Base-by-base conservation (phyloP, 1,140 invertebrate genomes). In the Penaeus japonicus region DNA sequence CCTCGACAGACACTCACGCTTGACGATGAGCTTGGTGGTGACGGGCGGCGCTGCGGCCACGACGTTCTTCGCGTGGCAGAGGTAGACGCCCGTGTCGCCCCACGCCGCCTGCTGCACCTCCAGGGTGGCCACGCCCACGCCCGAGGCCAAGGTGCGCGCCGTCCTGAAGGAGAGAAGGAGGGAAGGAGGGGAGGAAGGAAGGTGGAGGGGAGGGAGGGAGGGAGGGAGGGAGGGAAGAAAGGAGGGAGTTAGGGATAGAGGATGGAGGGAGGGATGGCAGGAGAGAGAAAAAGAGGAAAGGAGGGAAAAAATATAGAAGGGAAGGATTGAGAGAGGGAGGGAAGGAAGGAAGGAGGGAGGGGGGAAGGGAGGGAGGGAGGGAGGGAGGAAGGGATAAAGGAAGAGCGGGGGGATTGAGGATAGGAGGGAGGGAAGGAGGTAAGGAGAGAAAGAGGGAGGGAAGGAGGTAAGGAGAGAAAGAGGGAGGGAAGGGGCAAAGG, bases 41-140 rank as follows among this genome's bases (percentile, higher is more conserved):
- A 73, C 53, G 3, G 78, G 78, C 12, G 78, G 47, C 1, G 62
- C n/a, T 1, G 62, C 10, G 35, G 77, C 62, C 2, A 87, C 85
- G 10, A 15, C 47, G 78, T 62, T 87, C 22, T 39, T 81, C n/a
- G 85, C 85, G 47, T 55, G 35, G 85, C 85, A 87, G 7, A 73
- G 62, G 85, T 87, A 87, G 53, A 82, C 47, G 47, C 79, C 62
- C 7, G 78, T 87, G 65, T 87, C 85, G 15, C n/a, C 59, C 24
- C 47, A 20, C 4, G 57, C 53, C 15, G 79, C 85, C 24, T 47
- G 30, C 39, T 87, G 62, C 59, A 87, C 79, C 35, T 54, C 59
- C 59, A 87, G 79, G 27, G 62, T 57, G 10, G 78, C 78, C 39
- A 54, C 62, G 12, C 85, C 85, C 24, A 81, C 18, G 39, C 85